phyloP scores from a whole-genome alignment of 2,888 invertebrate species.

The Thera britannica region DNA sequence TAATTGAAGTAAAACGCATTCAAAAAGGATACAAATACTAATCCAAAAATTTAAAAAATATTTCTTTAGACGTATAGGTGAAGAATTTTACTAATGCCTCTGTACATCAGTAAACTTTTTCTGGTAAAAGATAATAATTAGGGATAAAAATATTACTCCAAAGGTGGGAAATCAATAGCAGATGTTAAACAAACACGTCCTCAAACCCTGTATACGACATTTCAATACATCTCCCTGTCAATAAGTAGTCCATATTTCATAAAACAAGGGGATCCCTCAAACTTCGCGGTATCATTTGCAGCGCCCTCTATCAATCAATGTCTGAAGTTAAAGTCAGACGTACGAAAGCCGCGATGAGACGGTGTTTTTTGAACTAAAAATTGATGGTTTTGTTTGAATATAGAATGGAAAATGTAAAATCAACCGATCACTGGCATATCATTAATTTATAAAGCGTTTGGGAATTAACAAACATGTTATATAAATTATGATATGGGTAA shows the following conservation, averaged over 20 bases:
- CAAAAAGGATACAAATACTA: too few relatives aligned
- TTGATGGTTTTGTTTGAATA: conserved; percentile 3
- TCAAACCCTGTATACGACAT: conserved; percentile 59
- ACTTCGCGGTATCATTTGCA: conserved; percentile 47
- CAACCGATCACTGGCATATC: neutral
- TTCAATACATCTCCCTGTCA: conserved; percentile 61
- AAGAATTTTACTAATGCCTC: too few relatives aligned
- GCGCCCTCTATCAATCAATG: conserved; percentile 58
- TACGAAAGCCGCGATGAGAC: conserved; percentile 45
- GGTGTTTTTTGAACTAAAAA: conserved; percentile 22
- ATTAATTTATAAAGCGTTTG: neutral
- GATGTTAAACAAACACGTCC: neutral
- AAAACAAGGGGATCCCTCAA: conserved; percentile 68
- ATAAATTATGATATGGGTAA: too few relatives aligned
- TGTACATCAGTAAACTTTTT: too few relatives aligned
- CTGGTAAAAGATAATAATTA: too few relatives aligned
- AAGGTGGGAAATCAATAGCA: neutral
- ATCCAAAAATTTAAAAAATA: too few relatives aligned
- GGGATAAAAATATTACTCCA: too few relatives aligned
- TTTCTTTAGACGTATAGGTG: too few relatives aligned
- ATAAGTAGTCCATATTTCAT: conserved; percentile 74
- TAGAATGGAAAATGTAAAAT: conserved; percentile 1
- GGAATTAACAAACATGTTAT: too few relatives aligned
- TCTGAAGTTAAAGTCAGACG: conserved; percentile 47
- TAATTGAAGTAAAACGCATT: too few relatives aligned